phyloP scores from a whole-genome alignment of 2,113 vertebrate species.

The Erinaceus europaeus region DNA sequence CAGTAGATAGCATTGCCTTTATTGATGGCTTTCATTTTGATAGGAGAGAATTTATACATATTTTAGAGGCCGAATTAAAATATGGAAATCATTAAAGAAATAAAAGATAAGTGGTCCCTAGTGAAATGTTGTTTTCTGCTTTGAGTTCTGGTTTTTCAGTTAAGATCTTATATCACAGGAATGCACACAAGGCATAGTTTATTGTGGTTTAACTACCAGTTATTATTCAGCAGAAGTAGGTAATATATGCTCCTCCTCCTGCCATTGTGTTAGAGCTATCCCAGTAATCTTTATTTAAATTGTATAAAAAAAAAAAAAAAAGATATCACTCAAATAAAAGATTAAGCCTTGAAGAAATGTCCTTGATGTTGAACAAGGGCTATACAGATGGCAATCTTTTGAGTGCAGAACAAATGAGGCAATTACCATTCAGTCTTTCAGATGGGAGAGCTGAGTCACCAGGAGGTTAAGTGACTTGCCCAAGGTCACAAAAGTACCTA shows the following conservation, averaged over 20 bases:
- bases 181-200: background rate
- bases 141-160: background rate
- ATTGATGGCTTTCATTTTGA: background rate
- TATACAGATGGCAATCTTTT: slow-evolving; percentile 61
- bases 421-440: slow-evolving; percentile 67
- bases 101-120: background rate
- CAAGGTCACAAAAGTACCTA: slow-evolving; percentile 57
- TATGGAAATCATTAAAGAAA: background rate
- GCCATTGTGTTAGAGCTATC: slow-evolving; percentile 5
- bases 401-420: slow-evolving; percentile 70
- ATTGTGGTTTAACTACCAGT: background rate
- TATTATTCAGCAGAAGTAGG: background rate
- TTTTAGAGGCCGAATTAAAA: slow-evolving; percentile 19
- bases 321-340: slow-evolving; percentile 20
- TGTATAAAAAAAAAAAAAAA: slow-evolving; percentile 63
- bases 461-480: slow-evolving; percentile 60
- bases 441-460: slow-evolving; percentile 71
- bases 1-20: background rate
- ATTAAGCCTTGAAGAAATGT: slow-evolving; percentile 64
- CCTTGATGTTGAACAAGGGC: slow-evolving; percentile 63
- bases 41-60: background rate
- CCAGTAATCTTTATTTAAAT: slow-evolving; percentile 59
- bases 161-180: background rate
- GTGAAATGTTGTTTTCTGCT: background rate
- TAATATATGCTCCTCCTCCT: background rate